A percentile compares a stretch with the other conserved stretches of the same genome.
Conservation (phyloP, 2,888 invertebrate species). For the Eupithecia inturbata region DNA sequence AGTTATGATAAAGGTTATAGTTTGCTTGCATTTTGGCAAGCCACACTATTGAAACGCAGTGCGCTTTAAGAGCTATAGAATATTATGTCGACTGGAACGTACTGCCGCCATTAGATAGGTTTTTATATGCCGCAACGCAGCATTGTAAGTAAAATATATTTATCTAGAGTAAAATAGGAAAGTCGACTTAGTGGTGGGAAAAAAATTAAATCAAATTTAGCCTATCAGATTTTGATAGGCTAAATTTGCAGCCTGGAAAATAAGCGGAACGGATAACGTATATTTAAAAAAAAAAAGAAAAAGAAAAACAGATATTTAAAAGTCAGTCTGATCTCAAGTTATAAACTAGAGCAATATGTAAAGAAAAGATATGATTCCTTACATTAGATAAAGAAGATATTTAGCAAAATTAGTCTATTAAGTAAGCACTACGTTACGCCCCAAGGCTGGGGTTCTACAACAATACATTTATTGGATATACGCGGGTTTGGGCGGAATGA, state of each 20-base stretch:
- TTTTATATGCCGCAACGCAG: neutral
- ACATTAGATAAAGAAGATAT: neutral
- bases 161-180: neutral
- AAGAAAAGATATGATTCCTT: neutral
- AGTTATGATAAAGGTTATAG: neutral
- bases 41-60: slow-evolving; percentile 3
- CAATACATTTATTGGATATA: slow-evolving; percentile 40
- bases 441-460: slow-evolving; percentile 28
- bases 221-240: neutral
- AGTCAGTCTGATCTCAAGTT: too few relatives aligned
- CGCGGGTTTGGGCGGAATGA: slow-evolving; percentile 6
- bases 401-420: slow-evolving; percentile 19
- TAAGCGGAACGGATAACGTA: too few relatives aligned
- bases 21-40: slow-evolving; percentile 8
- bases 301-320: too few relatives aligned
- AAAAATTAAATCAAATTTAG: too few relatives aligned
- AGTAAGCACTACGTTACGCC: slow-evolving; percentile 24
- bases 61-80: neutral
- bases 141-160: neutral
- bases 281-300: too few relatives aligned
- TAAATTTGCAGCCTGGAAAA: neutral
- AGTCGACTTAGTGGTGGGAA: too few relatives aligned
- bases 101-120: neutral
- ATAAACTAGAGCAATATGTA: too few relatives aligned
- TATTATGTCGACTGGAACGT: neutral